Conservation (phyloP, 2,888 invertebrate species). For the Erebia palarica region DNA sequence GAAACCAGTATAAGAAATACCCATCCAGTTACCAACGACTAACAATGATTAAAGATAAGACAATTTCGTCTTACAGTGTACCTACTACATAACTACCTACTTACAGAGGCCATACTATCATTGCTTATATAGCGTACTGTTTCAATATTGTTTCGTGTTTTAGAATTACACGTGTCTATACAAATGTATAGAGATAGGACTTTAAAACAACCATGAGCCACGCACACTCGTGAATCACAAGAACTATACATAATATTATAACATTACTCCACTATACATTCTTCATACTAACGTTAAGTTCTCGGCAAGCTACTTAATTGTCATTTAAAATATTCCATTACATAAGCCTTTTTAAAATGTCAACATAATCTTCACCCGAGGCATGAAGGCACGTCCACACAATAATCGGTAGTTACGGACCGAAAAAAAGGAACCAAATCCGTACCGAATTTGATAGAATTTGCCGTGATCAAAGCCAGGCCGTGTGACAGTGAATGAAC, state of each 20-base stretch:
- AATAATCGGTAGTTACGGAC: neutral
- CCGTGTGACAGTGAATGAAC: conserved; percentile 26
- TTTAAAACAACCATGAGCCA: too few relatives aligned
- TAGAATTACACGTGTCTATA: too few relatives aligned
- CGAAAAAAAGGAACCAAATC: conserved; percentile 11
- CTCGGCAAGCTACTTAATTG: neutral
- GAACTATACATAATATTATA: too few relatives aligned
- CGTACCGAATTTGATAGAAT: conserved; percentile 31
- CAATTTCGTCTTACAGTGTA: neutral
- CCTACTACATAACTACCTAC: too few relatives aligned
- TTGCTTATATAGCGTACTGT: too few relatives aligned
- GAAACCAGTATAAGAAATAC: neutral
- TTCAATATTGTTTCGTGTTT: too few relatives aligned
- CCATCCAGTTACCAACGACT: neutral
- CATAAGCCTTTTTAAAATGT: conserved; percentile 28
- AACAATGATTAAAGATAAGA: neutral
- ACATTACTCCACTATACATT: neutral
- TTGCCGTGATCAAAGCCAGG: conserved; percentile 33
- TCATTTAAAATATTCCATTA: conserved; percentile 21
- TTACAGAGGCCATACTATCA: too few relatives aligned
- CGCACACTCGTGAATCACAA: too few relatives aligned
- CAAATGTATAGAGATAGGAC: too few relatives aligned
- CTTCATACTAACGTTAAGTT: neutral
- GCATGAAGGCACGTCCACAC: conserved; percentile 34
- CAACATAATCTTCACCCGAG: conserved; percentile 29